A percentile compares a stretch with the other conserved stretches of the same genome.
These are phyloP conservation scores for Miniopterus natalensis DNA, from an alignment of 2,113 vertebrate species.

Conservation along the genomic window DNA sequence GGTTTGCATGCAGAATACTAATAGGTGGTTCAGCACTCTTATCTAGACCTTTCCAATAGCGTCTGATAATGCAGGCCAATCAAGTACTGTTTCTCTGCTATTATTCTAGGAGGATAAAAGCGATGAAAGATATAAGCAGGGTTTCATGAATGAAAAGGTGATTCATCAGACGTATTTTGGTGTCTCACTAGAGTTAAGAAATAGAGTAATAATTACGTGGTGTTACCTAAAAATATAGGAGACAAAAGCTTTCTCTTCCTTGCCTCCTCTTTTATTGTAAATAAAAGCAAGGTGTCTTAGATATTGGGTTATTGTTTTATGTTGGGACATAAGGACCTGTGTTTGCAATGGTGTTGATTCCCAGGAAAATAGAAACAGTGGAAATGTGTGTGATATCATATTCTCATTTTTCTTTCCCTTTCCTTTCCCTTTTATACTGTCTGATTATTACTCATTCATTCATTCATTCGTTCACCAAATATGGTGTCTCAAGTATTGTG, in stretches of 20 bases:
- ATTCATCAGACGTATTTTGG: constrained; percentile 79
- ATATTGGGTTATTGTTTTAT: constrained; percentile 35
- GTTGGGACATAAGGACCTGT: constrained; percentile 22
- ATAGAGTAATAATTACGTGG: constrained; percentile 71
- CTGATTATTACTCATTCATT: constrained; percentile 29
- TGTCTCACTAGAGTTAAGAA: constrained; percentile 61
- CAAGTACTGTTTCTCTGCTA: constrained; percentile 87
- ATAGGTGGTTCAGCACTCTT: constrained; percentile 89
- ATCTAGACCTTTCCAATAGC: constrained; percentile 88
- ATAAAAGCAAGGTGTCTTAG: constrained; percentile 55
- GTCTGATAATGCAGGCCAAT: constrained; percentile 88
- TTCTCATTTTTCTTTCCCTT: constrained; percentile 58
- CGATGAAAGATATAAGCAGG: constrained; percentile 86
- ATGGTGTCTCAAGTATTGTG: not conserved
- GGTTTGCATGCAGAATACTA: constrained; percentile 91
- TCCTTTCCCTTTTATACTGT: constrained; percentile 55
- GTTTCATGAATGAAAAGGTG: constrained; percentile 88
- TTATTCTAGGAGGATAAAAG: constrained; percentile 85
- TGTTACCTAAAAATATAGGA: constrained; percentile 52
- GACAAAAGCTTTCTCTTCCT: constrained; percentile 67
- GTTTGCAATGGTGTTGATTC: constrained; percentile 63
- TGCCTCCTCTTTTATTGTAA: constrained; percentile 39
- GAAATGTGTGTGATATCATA: constrained; percentile 50
- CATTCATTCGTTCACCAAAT: constrained; percentile 25
- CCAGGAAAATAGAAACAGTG: constrained; percentile 47